Conservation (phyloP, 2,797 vertebrate genomes). For the Oreochromis mossambicus region DNA sequence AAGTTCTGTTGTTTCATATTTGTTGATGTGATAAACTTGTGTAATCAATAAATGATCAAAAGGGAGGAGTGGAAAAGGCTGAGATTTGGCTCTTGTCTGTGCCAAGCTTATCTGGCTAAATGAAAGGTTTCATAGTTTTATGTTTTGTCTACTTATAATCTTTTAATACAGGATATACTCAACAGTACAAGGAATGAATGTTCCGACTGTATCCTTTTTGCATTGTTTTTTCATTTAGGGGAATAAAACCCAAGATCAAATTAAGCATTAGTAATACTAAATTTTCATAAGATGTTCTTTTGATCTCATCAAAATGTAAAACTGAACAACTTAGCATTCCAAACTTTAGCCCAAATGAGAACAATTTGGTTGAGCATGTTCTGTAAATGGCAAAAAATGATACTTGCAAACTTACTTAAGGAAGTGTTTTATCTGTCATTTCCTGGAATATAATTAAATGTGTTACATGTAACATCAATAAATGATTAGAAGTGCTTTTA, state of each 20-base stretch:
- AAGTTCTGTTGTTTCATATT: background rate
- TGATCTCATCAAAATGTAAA: background rate
- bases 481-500: background rate
- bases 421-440: background rate
- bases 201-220: background rate
- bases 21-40: background rate
- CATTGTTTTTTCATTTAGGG: background rate
- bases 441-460: background rate
- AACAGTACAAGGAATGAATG: background rate
- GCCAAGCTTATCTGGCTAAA: background rate
- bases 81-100: background rate
- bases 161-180: background rate
- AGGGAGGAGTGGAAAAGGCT: background rate
- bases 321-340: background rate
- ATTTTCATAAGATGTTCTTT: background rate
- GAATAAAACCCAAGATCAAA: background rate
- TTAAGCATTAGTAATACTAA: background rate
- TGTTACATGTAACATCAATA: background rate
- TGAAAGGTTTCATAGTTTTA: background rate
- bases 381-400: background rate
- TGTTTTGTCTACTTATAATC: background rate
- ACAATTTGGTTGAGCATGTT: no score
- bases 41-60: background rate
- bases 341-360: background rate
- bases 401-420: background rate